phyloP scores from a whole-genome alignment of 2,888 invertebrate genomes.

The Apeira syringaria region DNA sequence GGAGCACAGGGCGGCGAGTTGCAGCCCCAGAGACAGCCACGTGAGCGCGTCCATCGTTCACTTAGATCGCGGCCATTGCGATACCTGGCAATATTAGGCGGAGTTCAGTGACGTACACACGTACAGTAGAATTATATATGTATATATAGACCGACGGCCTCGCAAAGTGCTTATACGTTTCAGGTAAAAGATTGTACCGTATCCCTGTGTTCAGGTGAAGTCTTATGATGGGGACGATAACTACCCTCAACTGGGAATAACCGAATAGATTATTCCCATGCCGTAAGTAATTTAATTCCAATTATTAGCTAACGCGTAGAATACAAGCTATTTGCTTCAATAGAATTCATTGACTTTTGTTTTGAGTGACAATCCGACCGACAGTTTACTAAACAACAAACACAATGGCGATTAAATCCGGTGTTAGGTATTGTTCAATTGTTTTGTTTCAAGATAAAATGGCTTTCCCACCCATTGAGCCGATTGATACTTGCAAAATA shows the following conservation, averaged over 20 bases:
- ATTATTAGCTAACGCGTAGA: too few species aligned
- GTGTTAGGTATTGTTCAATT: slow-evolving; percentile 35
- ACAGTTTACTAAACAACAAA: slow-evolving; percentile 46
- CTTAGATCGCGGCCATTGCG: slow-evolving; percentile 56
- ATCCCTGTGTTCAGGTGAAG: too few species aligned
- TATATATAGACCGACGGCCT: too few species aligned
- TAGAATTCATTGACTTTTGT: slow-evolving; percentile 20
- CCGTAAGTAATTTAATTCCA: too few species aligned
- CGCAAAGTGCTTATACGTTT: too few species aligned
- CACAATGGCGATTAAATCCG: slow-evolving; percentile 38
- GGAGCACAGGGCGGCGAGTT: slow-evolving; percentile 91
- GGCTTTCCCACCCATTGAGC: slow-evolving; percentile 35
- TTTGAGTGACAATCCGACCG: slow-evolving; percentile 23
- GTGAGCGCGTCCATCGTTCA: slow-evolving; percentile 90
- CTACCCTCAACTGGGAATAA: too few species aligned
- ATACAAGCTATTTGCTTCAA: neutral
- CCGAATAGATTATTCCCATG: too few species aligned
- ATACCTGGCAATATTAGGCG: slow-evolving; percentile 65
- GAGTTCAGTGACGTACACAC: too few species aligned
- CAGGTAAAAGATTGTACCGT: too few species aligned
- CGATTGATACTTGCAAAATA: slow-evolving; percentile 3
- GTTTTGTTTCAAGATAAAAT: slow-evolving; percentile 31
- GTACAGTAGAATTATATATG: too few species aligned
- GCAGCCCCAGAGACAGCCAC: slow-evolving; percentile 90
- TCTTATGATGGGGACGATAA: too few species aligned